Evolutionary conservation across 1,140 invertebrate genomes (phyloP).

Genomic region (Drosophila lini): DNA sequence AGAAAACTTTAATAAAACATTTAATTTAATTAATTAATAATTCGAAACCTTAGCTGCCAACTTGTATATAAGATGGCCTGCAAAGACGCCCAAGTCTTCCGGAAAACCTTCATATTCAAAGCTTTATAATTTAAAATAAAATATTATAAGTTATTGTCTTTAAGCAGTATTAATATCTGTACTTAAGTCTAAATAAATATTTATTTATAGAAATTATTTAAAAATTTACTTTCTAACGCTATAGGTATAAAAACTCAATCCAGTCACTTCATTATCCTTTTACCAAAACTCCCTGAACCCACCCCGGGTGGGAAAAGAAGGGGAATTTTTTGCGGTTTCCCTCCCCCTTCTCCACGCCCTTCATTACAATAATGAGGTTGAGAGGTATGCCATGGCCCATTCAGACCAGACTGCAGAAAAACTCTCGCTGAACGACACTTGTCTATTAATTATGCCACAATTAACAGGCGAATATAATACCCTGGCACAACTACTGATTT

Average conservation of each 20-base stretch:
- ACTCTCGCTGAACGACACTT: conserved; percentile 35
- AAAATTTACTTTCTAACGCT: no score
- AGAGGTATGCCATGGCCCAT: conserved; percentile 14
- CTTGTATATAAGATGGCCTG: no score
- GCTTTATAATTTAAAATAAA: neutral
- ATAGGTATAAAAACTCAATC: no score
- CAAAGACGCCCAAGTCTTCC: neutral
- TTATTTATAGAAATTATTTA: no score
- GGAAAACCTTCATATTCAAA: no score
- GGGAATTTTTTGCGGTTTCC: neutral
- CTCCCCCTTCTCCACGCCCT: neutral
- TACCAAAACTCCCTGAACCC: neutral
- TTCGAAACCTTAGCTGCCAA: no score
- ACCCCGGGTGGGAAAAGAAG: neutral
- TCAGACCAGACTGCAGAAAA: conserved; percentile 24
- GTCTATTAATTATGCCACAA: conserved; percentile 67
- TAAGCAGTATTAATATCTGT: neutral
- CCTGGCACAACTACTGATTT: conserved; percentile 23
- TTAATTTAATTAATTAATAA: no score
- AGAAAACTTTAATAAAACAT: no score
- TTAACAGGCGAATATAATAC: conserved; percentile 54
- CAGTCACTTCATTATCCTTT: no score
- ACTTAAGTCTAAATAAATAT: no score
- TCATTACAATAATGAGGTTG: conserved; percentile 32
- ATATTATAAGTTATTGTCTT: neutral